Evolutionary conservation across 2,797 vertebrate species (phyloP).

Genomic region (Botia almorhae): DNA sequence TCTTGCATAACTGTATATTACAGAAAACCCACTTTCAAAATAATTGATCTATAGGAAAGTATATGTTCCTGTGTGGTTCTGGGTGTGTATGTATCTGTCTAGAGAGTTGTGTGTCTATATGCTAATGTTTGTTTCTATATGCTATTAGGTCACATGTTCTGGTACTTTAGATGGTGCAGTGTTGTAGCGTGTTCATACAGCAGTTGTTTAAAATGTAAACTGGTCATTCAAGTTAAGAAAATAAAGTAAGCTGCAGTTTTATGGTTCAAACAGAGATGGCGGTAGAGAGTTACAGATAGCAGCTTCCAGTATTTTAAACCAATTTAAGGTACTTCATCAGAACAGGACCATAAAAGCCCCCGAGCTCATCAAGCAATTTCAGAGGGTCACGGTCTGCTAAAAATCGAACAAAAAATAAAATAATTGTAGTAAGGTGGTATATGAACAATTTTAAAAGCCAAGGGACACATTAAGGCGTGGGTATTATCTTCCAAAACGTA

Average conservation of each 20-base stretch:
- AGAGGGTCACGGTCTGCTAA: neutral
- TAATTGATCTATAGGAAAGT: slow-evolving; percentile 35
- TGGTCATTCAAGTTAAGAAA: too few species aligned
- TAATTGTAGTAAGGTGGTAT: neutral
- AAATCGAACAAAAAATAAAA: neutral
- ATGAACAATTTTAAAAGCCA: neutral
- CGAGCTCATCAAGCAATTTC: neutral
- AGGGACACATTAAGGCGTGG: neutral
- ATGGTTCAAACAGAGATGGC: too few species aligned
- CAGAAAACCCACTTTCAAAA: slow-evolving; percentile 25
- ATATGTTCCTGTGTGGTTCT: neutral
- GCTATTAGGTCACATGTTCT: too few species aligned
- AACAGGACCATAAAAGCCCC: neutral
- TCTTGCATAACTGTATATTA: slow-evolving; percentile 28
- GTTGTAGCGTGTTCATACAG: too few species aligned
- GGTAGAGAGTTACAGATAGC: too few species aligned
- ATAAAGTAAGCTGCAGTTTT: too few species aligned
- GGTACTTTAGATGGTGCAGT: too few species aligned
- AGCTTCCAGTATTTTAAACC: too few species aligned
- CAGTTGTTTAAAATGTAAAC: too few species aligned
- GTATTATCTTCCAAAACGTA: neutral
- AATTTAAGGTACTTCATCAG: too few species aligned
- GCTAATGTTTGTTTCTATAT: too few species aligned
- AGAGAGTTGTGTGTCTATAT: too few species aligned
- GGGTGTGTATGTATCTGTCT: neutral